A percentile compares a stretch with the other conserved stretches of the same genome.
Evolutionary conservation across 1,140 invertebrate genomes (phyloP).

Genomic region (Drosophila sechellia): DNA sequence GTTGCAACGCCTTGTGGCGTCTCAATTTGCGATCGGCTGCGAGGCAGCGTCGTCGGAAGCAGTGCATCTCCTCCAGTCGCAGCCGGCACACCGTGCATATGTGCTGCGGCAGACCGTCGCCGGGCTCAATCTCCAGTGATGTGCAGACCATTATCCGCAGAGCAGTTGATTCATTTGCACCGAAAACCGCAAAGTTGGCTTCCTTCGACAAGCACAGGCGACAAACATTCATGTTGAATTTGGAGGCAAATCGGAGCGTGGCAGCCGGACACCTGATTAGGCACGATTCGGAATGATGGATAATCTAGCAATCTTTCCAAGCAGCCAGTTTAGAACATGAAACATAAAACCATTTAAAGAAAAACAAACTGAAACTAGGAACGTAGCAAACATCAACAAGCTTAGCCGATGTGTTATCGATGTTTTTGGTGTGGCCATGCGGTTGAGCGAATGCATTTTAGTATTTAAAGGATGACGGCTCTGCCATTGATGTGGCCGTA

Average conservation of each 20-base stretch:
- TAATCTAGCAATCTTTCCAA: no score
- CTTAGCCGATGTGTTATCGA: background rate
- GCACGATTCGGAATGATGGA: background rate
- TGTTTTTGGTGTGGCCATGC: background rate
- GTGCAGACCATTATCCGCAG: slow-evolving; percentile 51
- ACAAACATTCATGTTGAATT: slow-evolving; percentile 44
- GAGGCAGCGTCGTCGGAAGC: slow-evolving; percentile 56
- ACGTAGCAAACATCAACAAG: background rate
- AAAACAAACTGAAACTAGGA: background rate
- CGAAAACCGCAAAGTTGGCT: slow-evolving; percentile 31
- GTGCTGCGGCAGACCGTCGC: slow-evolving; percentile 51
- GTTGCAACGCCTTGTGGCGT: slow-evolving; percentile 1
- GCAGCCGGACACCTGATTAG: background rate
- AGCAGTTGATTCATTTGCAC: slow-evolving; percentile 13
- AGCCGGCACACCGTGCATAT: slow-evolving; percentile 55
- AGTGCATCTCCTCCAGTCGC: slow-evolving; percentile 57
- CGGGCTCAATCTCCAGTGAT: slow-evolving; percentile 52
- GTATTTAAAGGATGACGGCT: background rate
- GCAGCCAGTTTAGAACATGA: background rate
- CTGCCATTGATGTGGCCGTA: background rate
- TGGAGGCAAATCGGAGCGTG: background rate
- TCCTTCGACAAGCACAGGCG: slow-evolving; percentile 60
- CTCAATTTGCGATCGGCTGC: slow-evolving; percentile 50
- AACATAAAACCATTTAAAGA: background rate
- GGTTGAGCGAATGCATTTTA: background rate